Conservation (phyloP, 1,140 invertebrate species). For the Drosophila kikkawai region DNA sequence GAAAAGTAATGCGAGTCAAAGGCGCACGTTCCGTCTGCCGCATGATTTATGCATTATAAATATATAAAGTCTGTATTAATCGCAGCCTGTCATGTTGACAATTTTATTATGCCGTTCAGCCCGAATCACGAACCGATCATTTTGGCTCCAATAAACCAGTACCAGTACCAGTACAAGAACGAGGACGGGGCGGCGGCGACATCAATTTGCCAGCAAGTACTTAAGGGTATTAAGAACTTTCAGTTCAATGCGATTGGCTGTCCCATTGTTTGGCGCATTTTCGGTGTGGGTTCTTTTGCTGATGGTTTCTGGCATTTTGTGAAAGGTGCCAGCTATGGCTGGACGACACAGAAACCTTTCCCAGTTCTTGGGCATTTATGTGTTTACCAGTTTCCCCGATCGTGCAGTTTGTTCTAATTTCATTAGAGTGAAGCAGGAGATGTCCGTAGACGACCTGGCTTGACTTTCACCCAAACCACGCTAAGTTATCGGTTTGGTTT, state of each 20-base stretch:
- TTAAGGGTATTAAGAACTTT: slow-evolving; percentile 52
- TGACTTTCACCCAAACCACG: slow-evolving; percentile 65
- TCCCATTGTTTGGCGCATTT: slow-evolving; percentile 29
- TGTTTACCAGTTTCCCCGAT: slow-evolving; percentile 13
- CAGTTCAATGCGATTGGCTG: slow-evolving; percentile 29
- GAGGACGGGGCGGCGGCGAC: slow-evolving; percentile 37
- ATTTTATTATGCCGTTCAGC: slow-evolving; percentile 66
- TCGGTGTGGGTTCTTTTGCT: slow-evolving; percentile 19
- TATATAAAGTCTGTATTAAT: slow-evolving; percentile 75
- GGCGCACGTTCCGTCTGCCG: slow-evolving; percentile 24
- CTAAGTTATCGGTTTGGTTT: slow-evolving; percentile 19
- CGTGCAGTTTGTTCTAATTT: slow-evolving; percentile 61
- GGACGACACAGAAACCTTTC: slow-evolving; percentile 57
- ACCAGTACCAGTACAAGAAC: neutral
- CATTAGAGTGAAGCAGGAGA: slow-evolving; percentile 38
- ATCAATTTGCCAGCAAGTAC: slow-evolving; percentile 52
- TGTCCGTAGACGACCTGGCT: slow-evolving; percentile 30
- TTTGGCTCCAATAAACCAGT: slow-evolving; percentile 2
- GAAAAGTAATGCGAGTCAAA: slow-evolving; percentile 34
- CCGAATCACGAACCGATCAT: slow-evolving; percentile 54
- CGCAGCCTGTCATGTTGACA: slow-evolving; percentile 74
- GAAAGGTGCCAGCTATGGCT: slow-evolving; percentile 52
- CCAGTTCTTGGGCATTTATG: slow-evolving; percentile 22
- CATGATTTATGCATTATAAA: slow-evolving; percentile 73
- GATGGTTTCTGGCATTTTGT: slow-evolving; percentile 50